Evolutionary conservation across 2,797 vertebrate genomes (phyloP), one percentile per base, ranked within the genome.

Genomic region (Esox masquinongy): DNA sequence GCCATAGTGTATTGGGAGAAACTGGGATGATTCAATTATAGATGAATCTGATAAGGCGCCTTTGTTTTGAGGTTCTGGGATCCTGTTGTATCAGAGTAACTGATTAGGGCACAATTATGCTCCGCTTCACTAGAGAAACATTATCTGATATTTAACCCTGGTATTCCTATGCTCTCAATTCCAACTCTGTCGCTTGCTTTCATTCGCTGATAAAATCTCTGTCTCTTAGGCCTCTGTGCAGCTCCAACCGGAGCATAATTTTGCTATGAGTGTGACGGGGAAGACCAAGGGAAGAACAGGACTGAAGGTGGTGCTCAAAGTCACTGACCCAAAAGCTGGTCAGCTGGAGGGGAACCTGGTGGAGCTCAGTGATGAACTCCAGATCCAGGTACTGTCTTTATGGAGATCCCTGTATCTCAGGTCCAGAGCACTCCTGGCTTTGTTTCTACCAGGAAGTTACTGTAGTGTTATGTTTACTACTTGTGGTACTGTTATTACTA

Each of bases 161-260:
- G 70, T 78, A 68, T 69, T 77, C 12, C 56, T 68, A 80, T n/a
- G 76, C 78, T 79, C 59, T 77, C 51, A 63, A 76, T 84, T 72
- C n/a, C 12, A 24, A 11, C n/a, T 16, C 19, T 39, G 3, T 43
- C 43, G 15, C 15, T 36, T 49, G 36, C 43, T 43, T 69, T 69
- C 12, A 43, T 43, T 39, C 5, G 17, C 19, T 47, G 68, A 69
- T 29, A 16, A 47, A 17, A 15, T 26, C 77, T 81, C 66, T 50
- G 76, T 77, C 84, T 84, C 11, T 69, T 89, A 99, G 98, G 95
- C 94, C 6, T 95, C 92, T 0, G 74, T 98, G 77, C 93, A 87
- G 77, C 96, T 98, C 79, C 91, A 93, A 0, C 77, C 94, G 0
- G 92, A 94, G 83, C 92, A 97, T 75, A 97, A 95, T 91, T 99